Evolutionary conservation across 2,797 vertebrate genomes (phyloP), one percentile per base, ranked within the genome.

Genomic region (Sebastes diploproa): DNA sequence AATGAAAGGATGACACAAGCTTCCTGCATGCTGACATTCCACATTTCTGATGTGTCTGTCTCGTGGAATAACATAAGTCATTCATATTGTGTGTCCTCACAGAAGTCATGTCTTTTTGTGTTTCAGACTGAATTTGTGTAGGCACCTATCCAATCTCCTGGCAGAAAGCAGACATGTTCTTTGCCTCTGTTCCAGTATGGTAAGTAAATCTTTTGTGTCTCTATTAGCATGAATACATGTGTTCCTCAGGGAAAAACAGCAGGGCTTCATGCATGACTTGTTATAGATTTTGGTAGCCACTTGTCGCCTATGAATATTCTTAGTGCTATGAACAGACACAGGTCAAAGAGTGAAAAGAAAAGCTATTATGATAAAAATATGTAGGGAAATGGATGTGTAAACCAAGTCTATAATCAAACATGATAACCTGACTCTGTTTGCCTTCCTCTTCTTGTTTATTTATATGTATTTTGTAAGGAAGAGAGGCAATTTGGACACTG

Each of bases 201-300:
- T 96, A 92, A 95, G 95, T 91, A 82, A 62, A 83, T 82, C 42
- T 67, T 82, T 84, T 77, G 72, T 81, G 38, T 80, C 63, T 79
- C 50, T 71, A 52, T 83, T 85, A 78, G 72, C 70, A 80, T 85
- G 85, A 75, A 77, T 82, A 81, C 56, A 86, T 72, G 46, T 73
- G 58, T 67, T 86, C 74, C 81, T 72, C 30, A 27, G 82, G 87
- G 55, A 65, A 62, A 58, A 80, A 75, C 75, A 81, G 50, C 75
- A 46, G 62, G 32, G 38, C 55, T 86, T 88, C 74, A 84, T 81
- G 86, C 71, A 79, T 85, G 78, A 77, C 62, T 88, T 74, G 70
- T 77, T 85, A 61, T 63, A 72, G 65, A 77, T 88, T 88, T 83
- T 79, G 52, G 77, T 71, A 78, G 66, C 79, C 80, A 58, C n/a